Percentiles rank a stretch among this genome's conserved stretches.
These are phyloP conservation scores for Galaxea fascicularis DNA, from an alignment of 92 coral and sea anemone genomes.

Conservation along the genomic window DNA sequence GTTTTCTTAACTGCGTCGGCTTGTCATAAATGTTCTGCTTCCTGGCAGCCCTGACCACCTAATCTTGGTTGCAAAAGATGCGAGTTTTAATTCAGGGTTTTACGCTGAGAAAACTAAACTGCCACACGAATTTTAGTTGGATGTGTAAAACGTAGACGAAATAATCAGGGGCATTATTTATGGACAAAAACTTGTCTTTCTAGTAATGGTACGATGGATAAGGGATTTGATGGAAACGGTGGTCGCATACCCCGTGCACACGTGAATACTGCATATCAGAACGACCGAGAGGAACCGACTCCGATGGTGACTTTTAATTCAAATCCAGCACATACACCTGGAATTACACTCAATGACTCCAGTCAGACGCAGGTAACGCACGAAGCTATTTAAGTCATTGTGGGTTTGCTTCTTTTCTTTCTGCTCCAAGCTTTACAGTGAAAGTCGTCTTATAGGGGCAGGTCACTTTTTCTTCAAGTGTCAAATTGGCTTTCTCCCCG, in stretches of 20 bases:
- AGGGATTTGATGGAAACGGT: not conserved
- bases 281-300: not conserved
- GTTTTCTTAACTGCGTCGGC: no score
- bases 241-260: not conserved
- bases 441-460: not conserved
- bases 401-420: no score
- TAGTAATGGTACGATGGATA: not conserved
- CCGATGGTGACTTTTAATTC: conserved; percentile 31
- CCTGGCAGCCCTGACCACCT: no score
- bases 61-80: no score
- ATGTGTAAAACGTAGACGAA: no score
- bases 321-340: conserved; percentile 18
- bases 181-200: not conserved
- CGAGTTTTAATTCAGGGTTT: no score
- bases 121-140: no score
- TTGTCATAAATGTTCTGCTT: no score
- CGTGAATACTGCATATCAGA: conserved; percentile 2
- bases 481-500: not conserved
- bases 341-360: conserved; percentile 30
- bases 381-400: not conserved
- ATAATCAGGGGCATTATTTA: no score
- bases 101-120: no score
- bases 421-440: not conserved
- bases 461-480: not conserved
- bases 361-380: conserved; percentile 24